A percentile compares a stretch with the other conserved stretches of the same genome.
Conservation (phyloP, 2,888 invertebrate genomes). For the Neria commutata region DNA sequence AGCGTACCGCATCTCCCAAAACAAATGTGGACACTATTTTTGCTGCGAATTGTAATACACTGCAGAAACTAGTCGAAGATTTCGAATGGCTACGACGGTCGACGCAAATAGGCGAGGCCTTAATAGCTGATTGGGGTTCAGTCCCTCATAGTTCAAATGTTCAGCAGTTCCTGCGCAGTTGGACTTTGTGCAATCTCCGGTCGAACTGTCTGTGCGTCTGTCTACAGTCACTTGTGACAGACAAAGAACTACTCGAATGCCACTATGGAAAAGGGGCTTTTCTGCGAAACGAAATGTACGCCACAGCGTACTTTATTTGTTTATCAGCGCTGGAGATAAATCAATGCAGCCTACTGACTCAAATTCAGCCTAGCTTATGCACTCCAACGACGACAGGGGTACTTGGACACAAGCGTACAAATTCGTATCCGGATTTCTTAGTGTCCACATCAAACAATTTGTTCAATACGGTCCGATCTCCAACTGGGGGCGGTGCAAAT, state of each 20-base stretch:
- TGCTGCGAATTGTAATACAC: slow-evolving; percentile 20
- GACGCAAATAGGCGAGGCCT: slow-evolving; percentile 29
- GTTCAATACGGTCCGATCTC: slow-evolving; percentile 14
- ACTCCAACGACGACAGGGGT: background rate
- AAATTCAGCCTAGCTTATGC: slow-evolving; percentile 66
- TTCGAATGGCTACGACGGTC: slow-evolving; percentile 49
- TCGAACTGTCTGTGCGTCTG: slow-evolving; percentile 54
- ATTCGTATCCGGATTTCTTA: slow-evolving; percentile 67
- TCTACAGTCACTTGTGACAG: slow-evolving; percentile 68
- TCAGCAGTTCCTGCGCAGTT: slow-evolving; percentile 38
- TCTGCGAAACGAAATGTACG: slow-evolving; percentile 67
- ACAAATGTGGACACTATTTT: no score
- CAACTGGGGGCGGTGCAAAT: background rate
- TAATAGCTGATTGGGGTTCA: no score
- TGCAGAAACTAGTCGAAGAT: slow-evolving; percentile 46
- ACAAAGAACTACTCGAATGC: slow-evolving; percentile 67
- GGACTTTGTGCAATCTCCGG: slow-evolving; percentile 45
- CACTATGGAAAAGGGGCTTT: slow-evolving; percentile 68
- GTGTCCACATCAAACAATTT: slow-evolving; percentile 38
- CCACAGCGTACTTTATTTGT: slow-evolving; percentile 69
- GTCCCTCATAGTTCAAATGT: slow-evolving; percentile 19
- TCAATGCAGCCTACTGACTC: slow-evolving; percentile 67
- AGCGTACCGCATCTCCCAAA: no score
- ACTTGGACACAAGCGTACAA: slow-evolving; percentile 60
- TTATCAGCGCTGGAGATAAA: slow-evolving; percentile 70